Percentiles rank a stretch among this genome's conserved stretches.
Evolutionary conservation across 2,113 vertebrate genomes (phyloP).

Genomic region (Alligator sinensis): DNA sequence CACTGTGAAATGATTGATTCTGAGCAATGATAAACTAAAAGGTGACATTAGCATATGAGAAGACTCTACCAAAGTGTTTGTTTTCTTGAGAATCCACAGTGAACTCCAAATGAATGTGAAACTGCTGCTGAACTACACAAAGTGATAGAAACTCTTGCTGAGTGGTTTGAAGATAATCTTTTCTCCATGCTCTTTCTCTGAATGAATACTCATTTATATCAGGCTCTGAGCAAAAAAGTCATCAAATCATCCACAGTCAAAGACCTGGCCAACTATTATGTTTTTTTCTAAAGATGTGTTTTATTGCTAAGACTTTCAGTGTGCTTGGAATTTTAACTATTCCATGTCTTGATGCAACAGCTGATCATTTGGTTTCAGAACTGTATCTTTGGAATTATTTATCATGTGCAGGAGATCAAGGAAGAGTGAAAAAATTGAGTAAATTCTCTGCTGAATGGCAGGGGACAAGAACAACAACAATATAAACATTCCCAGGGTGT

Average conservation of each 20-base stretch:
- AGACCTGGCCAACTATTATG: too few relatives aligned
- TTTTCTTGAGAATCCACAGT: background rate
- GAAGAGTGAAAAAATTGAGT: background rate
- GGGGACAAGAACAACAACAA: background rate
- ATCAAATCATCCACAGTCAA: too few relatives aligned
- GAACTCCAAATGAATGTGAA: constrained; percentile 21
- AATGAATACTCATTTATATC: constrained; percentile 34
- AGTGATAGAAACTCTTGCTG: constrained; percentile 38
- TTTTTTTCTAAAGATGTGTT: too few relatives aligned
- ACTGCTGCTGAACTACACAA: constrained; percentile 9
- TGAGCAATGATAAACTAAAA: background rate
- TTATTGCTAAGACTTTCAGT: background rate
- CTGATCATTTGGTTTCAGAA: constrained; percentile 21
- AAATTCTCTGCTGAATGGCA: background rate
- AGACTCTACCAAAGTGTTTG: background rate
- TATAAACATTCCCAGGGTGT: background rate
- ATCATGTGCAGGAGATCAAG: constrained; percentile 9
- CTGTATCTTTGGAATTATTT: constrained; percentile 30
- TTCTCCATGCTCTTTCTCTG: constrained; percentile 30
- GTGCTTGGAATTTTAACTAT: constrained; percentile 43
- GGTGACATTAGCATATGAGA: background rate
- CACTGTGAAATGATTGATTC: background rate
- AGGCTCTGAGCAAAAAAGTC: background rate
- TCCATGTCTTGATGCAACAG: background rate
- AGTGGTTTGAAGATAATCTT: constrained; percentile 21